phyloP scores from a whole-genome alignment of 2,888 invertebrate species.

The Azorinus chamasolen region DNA sequence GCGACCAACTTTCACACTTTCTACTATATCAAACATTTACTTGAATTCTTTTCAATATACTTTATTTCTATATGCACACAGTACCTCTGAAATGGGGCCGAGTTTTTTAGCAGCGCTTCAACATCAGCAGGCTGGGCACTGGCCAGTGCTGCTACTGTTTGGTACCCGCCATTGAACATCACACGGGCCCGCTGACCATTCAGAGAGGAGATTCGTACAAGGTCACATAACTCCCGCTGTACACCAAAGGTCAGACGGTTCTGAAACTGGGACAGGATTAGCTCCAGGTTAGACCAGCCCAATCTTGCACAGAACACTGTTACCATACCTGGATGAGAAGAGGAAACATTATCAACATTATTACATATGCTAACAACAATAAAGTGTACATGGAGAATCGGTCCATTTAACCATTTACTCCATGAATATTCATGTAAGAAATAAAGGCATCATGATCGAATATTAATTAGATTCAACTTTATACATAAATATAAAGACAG shows the following conservation, averaged over 20 bases:
- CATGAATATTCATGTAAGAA: too few species aligned
- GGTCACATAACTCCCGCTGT: slow-evolving; percentile 95
- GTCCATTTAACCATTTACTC: too few species aligned
- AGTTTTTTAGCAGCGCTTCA: slow-evolving; percentile 92
- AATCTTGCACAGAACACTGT: slow-evolving; percentile 97
- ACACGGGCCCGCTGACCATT: slow-evolving; percentile 95
- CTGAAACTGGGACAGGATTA: slow-evolving; percentile 97
- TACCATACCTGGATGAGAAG: slow-evolving; percentile 92
- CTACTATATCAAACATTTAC: too few species aligned
- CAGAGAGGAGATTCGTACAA: slow-evolving; percentile 92
- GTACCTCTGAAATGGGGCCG: slow-evolving; percentile 93
- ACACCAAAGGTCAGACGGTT: slow-evolving; percentile 97
- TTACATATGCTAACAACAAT: slow-evolving; percentile 1
- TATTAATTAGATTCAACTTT: too few species aligned
- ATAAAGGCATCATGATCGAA: too few species aligned
- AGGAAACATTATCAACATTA: too few species aligned
- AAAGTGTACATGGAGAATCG: too few species aligned
- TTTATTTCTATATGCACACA: too few species aligned
- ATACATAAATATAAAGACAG: too few species aligned
- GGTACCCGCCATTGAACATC: slow-evolving; percentile 93
- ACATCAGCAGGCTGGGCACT: slow-evolving; percentile 90
- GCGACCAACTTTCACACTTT: too few species aligned
- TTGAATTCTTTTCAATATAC: too few species aligned
- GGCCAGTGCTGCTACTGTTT: slow-evolving; percentile 93
- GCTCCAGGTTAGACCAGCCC: slow-evolving; percentile 96